A percentile compares a stretch with the other conserved stretches of the same genome.
These are phyloP conservation scores for Lampris megalopsis DNA, from an alignment of 2,113 vertebrate genomes.

Conservation along the genomic window DNA sequence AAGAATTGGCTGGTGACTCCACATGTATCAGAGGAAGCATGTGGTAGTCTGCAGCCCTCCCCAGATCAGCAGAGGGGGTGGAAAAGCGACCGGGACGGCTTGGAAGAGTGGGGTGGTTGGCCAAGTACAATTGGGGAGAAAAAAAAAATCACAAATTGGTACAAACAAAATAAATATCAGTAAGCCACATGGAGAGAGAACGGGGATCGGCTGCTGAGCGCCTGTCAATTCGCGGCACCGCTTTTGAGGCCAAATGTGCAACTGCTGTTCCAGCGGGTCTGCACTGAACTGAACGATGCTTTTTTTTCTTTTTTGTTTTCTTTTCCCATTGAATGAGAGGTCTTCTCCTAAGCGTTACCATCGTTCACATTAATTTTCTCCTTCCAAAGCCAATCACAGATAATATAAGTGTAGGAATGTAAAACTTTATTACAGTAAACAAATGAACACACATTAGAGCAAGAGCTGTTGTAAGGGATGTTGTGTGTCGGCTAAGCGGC, in stretches of 20 bases:
- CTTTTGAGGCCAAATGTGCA: conserved; percentile 7
- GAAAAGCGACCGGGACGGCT: no score
- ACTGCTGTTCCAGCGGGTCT: background rate
- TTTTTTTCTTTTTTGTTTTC: no score
- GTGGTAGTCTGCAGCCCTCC: no score
- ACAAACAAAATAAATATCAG: conserved; percentile 41
- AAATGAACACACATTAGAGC: conserved; percentile 56
- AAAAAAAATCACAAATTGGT: conserved; percentile 25
- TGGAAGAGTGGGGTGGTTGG: no score
- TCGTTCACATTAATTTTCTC: conserved; percentile 29
- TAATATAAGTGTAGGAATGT: conserved; percentile 40
- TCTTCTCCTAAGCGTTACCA: background rate
- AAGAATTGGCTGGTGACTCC: no score
- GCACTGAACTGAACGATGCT: no score
- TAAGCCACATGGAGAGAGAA: conserved; percentile 11
- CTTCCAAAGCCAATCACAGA: conserved; percentile 40
- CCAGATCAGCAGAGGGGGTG: no score
- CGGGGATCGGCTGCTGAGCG: background rate
- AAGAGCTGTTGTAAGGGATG: conserved; percentile 17
- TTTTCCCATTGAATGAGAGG: background rate
- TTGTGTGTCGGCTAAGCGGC: conserved; percentile 13
- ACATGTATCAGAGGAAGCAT: no score
- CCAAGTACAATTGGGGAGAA: no score
- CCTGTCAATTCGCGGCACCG: conserved; percentile 9
- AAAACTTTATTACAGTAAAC: conserved; percentile 48